Base-by-base conservation (phyloP, 2,797 vertebrate species). In the Morus bassanus region DNA sequence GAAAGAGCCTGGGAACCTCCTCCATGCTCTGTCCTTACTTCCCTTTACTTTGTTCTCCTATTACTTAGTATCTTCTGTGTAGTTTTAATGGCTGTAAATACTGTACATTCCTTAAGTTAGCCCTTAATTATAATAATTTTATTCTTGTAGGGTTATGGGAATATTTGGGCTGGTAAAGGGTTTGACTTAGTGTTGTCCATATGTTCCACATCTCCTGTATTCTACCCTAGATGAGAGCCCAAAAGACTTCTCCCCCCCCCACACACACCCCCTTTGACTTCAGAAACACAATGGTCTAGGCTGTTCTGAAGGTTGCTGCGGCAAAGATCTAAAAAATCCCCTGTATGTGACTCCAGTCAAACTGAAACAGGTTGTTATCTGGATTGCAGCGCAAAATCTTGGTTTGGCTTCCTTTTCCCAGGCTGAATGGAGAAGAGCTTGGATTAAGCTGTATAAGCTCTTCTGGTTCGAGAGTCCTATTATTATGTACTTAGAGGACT, bases 111-210 rank as follows among this genome's bases (percentile, higher is more conserved):
- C 87, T 94, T 92, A 95, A 91, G 92, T 82, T 95, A 94, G 85
- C 64, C 80, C 91, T 84, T 97, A 95, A 97, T 96, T 97, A 96
- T 97, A 95, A 95, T 97, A 88, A 95, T 70, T 93, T 95, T 97
- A 95, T 98, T 96, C 75, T 84, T 95, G 51, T 97, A 93, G 93
- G 35, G 61, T 83, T 93, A 80, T 77, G 91, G 81, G 77, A 93
- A 51, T 88, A 85, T 80, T 75, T 87, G 89, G 33, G 39, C 51
- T 92, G 59, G 59, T 31, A 60, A 59, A 53, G 37, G 11, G 56
- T 56, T 95, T 91, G 41, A 60, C 18, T 80, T 89, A 67, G 28
- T 41, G 7, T 83, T 80, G 75, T 74, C 57, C 50, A 23, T 89
- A 43, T 60, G 10, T 78, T 84, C 78, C 59, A 50, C 19, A 83